Evolutionary conservation across 1,140 invertebrate species (phyloP), one percentile per base, ranked within the genome.

Genomic region (Euwallacea similis): DNA sequence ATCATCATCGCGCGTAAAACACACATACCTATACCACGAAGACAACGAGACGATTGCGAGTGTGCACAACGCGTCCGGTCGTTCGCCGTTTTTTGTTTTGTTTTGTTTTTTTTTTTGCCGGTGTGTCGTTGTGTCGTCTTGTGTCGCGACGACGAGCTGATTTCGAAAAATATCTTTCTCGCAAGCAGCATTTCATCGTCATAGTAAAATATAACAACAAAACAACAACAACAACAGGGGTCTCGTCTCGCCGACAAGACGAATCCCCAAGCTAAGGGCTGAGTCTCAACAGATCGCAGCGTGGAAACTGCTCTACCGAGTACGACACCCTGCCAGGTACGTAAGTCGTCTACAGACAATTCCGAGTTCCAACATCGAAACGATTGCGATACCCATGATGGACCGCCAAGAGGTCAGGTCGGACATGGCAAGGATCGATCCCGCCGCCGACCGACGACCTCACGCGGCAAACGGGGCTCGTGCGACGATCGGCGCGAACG

Each of bases 261-360:
- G 65, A 68, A 72, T 73, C 71, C 59, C 72, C 72, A 73, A 77
- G 73, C 74, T 43, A 72, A 74, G 70, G 75, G 74, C 72, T 73
- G 71, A 74, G 74, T 76, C 76, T 78, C 76, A 84, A 83, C 82
- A 81, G 82, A 83, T 84, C 80, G 83, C 81, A 84, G 81, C 81
- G 81, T 82, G 82, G 79, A 83, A 83, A 84, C 84, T 85, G 84
- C 85, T 86, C 85, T 86, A 84, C 85, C 83, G 83, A 84, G 81
- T 83, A 86, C 84, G 86, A 86, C 84, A 86, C 85, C 84, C 84
- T 83, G 85, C 85, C 84, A 82, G 84, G 85, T 84, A 85, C 81
- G 80, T 82, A 86, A 86, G 84, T 86, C 85, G 85, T 87, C 84
- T 86, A 83, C 85, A 85, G 82, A 86, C 84, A 82, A 86, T 86